Percentiles rank a stretch among this genome's conserved stretches.
These are phyloP conservation scores for Melospiza melodia DNA, from an alignment of 2,113 vertebrate genomes.

Conservation along the genomic window DNA sequence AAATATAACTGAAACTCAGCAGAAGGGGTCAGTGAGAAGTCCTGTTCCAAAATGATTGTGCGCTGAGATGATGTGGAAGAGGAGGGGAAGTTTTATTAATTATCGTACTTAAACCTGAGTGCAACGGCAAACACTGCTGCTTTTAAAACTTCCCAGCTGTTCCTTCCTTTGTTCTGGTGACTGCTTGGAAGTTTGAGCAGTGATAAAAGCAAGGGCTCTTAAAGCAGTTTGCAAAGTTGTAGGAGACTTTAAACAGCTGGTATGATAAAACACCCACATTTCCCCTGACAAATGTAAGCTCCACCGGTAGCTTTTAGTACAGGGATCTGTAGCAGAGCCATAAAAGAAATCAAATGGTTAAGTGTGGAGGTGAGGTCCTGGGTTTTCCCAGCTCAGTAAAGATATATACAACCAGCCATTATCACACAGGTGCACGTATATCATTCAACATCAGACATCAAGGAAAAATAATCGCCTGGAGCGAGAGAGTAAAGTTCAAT, in stretches of 20 bases:
- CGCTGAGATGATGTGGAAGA: background rate
- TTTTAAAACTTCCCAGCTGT: slow-evolving; percentile 60
- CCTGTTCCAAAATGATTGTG: background rate
- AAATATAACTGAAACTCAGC: background rate
- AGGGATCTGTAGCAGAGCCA: slow-evolving; percentile 14
- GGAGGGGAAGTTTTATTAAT: slow-evolving; percentile 17
- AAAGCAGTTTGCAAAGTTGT: slow-evolving; percentile 53
- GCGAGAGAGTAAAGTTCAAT: slow-evolving; percentile 62
- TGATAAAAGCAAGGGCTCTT: slow-evolving; percentile 62
- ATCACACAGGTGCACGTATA: slow-evolving; percentile 17
- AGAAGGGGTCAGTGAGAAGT: background rate
- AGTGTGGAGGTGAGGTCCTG: slow-evolving; percentile 13
- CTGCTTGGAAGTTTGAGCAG: slow-evolving; percentile 48
- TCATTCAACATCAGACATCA: slow-evolving; percentile 47
- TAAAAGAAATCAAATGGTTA: slow-evolving; percentile 35
- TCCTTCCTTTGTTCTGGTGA: slow-evolving; percentile 47
- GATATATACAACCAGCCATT: slow-evolving; percentile 28
- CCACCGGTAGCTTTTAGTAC: slow-evolving; percentile 59
- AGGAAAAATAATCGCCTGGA: slow-evolving; percentile 19
- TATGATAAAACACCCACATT: slow-evolving; percentile 62
- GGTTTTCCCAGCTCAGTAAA: slow-evolving; percentile 38
- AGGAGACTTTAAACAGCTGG: slow-evolving; percentile 71
- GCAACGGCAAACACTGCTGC: background rate
- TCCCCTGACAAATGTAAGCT: slow-evolving; percentile 66
- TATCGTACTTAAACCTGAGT: slow-evolving; percentile 19